Conservation (phyloP, 2,113 vertebrate genomes). For the Carassius auratus region DNA sequence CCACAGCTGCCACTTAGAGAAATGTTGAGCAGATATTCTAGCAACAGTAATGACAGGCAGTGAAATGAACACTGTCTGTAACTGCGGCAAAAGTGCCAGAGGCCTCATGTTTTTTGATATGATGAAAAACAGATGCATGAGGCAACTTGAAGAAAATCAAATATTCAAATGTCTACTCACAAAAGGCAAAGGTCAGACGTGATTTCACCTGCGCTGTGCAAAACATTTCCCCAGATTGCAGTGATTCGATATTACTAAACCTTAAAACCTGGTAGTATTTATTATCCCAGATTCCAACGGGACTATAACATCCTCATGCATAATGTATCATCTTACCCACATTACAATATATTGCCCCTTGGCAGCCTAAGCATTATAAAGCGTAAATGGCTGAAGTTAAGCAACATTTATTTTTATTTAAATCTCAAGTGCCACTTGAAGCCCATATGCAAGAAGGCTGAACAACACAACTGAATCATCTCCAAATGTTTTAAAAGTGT, state of each 20-base stretch:
- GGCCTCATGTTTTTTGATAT: slow-evolving; percentile 6
- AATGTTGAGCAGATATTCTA: background rate
- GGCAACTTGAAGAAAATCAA: slow-evolving; percentile 25
- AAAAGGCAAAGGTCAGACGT: background rate
- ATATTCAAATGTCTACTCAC: slow-evolving; percentile 42
- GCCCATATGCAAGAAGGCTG: background rate
- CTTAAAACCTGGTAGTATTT: slow-evolving; percentile 55
- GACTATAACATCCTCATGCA: slow-evolving; percentile 57
- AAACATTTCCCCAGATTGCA: slow-evolving; percentile 42
- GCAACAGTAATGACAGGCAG: background rate
- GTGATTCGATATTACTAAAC: slow-evolving; percentile 50
- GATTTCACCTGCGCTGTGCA: slow-evolving; percentile 11
- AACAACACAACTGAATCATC: background rate
- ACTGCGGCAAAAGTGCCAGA: too few species aligned
- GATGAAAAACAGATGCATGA: slow-evolving; percentile 20
- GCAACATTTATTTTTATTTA: slow-evolving; percentile 23
- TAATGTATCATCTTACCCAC: slow-evolving; percentile 55
- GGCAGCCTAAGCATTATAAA: slow-evolving; percentile 36
- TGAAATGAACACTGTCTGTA: background rate
- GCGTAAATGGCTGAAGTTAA: slow-evolving; percentile 15
- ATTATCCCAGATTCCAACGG: slow-evolving; percentile 53
- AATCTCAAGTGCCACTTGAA: slow-evolving; percentile 16
- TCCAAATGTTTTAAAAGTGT: background rate
- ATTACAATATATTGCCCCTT: slow-evolving; percentile 46
- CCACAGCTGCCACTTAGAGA: background rate